Base-by-base conservation (phyloP, 1,140 invertebrate genomes). In the Riptortus pedestris region DNA sequence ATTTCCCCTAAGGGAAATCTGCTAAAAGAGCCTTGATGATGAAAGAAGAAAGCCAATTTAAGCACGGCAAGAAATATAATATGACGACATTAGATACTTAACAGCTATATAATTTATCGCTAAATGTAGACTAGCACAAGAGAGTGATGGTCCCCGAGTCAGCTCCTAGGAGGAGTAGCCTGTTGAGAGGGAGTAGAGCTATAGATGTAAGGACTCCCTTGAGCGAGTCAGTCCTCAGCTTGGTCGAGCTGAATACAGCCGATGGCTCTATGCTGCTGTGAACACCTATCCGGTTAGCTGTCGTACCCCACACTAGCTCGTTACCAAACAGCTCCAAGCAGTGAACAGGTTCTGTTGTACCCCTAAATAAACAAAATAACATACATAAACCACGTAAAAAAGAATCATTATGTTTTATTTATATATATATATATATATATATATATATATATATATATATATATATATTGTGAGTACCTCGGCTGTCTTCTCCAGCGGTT, bases 201-300 rank as follows among this genome's bases (percentile, higher is more conserved):
- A 96, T 88, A 16, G 88, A 85, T 14, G 92, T 95, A 2, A 97
- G 76, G 4, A 93, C 85, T 1, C 93, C 93, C 74, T 88, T 91
- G 74, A 96, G 94, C 9, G 87, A 86, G 70, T 96, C 93, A 0
- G 89, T 85, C 43, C 89, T 79, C 9, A 98, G 77, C 72, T 92
- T 90, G 3, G 88, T 92, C 60, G 86, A 88, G 0, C 87, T 88
- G 74, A 90, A 93, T 12, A 81, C 78, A 2, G 87, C 83, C 69
- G 87, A 81, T 31, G 79, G 75, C 71, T 85, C 83, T 16, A 92
- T 76, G 3, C 85, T 81, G 0, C 87, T 85, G 74, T 95, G 90
- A 24, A 95, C 88, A 16, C 91, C 91, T 62, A 96, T 90, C 33
- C 89, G 81, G 73, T 96, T 96, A 24, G 89, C 91, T 45, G 90